Conservation (phyloP, 2,113 vertebrate species). For the Hyperopisus bebe region DNA sequence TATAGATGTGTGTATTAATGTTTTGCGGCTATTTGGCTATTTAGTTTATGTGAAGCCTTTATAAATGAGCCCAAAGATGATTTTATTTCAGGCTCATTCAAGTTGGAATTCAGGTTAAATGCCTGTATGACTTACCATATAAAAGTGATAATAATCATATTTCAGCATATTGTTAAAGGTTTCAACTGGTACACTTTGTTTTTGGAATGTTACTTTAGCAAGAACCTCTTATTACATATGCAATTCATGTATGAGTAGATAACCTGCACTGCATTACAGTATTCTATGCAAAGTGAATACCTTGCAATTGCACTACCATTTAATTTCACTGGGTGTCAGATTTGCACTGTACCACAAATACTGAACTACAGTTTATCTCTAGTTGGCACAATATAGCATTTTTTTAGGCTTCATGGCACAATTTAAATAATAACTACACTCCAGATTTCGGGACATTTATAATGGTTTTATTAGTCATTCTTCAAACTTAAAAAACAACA, state of each 20-base stretch:
- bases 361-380: background rate
- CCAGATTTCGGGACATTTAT: background rate
- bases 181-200: background rate
- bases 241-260: background rate
- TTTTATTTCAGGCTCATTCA: background rate
- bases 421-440: background rate
- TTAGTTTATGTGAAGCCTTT: background rate
- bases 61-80: background rate
- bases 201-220: background rate
- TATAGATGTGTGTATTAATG: background rate
- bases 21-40: background rate
- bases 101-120: background rate
- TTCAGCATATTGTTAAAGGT: background rate
- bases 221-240: too few relatives aligned
- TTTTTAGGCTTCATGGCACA: background rate
- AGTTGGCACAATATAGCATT: background rate
- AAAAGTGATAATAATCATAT: background rate
- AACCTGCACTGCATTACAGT: background rate
- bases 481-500: background rate
- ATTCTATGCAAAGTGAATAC: background rate
- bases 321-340: constrained; percentile 13
- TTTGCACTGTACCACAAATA: background rate
- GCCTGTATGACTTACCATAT: background rate
- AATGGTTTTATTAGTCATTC: background rate
- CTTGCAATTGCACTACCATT: background rate